phyloP scores from a whole-genome alignment of 2,113 vertebrate genomes.

The Ancistrus triradiatus region DNA sequence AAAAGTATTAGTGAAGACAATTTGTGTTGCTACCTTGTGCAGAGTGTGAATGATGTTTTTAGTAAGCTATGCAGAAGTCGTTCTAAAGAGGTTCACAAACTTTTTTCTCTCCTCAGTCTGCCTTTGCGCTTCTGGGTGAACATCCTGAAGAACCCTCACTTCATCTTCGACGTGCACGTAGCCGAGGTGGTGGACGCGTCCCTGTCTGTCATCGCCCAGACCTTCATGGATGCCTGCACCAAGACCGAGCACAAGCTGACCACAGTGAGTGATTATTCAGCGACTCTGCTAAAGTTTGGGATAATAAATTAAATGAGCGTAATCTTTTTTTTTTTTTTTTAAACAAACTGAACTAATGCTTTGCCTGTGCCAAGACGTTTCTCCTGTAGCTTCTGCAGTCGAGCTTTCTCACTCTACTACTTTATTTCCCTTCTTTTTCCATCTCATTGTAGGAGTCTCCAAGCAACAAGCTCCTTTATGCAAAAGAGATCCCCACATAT shows the following conservation, averaged over 20 bases:
- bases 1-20: too few relatives aligned
- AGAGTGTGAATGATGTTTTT: too few relatives aligned
- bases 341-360: not conserved
- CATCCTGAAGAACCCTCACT: conserved; percentile 94
- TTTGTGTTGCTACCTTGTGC: too few relatives aligned
- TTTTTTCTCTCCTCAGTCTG: conserved; percentile 70
- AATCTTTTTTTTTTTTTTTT: too few relatives aligned
- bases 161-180: conserved; percentile 92
- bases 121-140: conserved; percentile 94
- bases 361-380: not conserved
- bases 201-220: conserved; percentile 93
- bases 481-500: conserved; percentile 95
- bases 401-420: not conserved
- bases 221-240: conserved; percentile 98
- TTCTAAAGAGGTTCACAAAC: too few relatives aligned
- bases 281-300: too few relatives aligned
- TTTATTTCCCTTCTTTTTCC: not conserved
- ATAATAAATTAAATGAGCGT: too few relatives aligned
- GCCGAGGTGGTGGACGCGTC: conserved; percentile 92
- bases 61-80: too few relatives aligned
- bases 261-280: conserved; percentile 78
- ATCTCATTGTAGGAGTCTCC: conserved; percentile 80
- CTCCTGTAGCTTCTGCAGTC: not conserved
- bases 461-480: conserved; percentile 96
- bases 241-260: conserved; percentile 97